These are phyloP conservation scores for Ciconia nigra DNA, from an alignment of 2,797 vertebrate genomes.

Conservation along the genomic window DNA sequence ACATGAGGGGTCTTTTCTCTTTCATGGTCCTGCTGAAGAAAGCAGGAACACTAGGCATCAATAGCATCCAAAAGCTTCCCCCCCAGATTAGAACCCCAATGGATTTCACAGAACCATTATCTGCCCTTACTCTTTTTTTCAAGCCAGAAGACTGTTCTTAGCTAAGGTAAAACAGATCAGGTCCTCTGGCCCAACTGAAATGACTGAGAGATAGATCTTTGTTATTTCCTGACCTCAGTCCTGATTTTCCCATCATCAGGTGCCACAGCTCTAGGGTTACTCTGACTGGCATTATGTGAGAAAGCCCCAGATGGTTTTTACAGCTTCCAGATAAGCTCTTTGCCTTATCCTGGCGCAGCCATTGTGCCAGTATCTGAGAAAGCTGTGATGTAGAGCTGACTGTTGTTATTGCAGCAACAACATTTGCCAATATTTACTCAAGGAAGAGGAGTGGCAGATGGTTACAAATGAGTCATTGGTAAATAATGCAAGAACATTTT, in stretches of 20 bases:
- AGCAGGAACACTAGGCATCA: neutral
- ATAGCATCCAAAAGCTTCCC: neutral
- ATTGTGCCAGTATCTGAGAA: conserved; percentile 6
- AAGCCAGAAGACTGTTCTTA: neutral
- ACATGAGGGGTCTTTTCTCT: neutral
- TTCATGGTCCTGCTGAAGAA: neutral
- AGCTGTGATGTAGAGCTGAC: neutral
- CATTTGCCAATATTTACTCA: conserved; percentile 47
- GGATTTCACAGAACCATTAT: neutral
- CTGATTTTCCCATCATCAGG: neutral
- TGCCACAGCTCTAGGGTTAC: neutral
- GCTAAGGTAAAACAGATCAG: neutral
- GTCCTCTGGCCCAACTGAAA: neutral
- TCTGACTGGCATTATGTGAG: neutral
- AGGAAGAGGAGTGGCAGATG: conserved; percentile 35
- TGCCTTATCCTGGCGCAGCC: neutral
- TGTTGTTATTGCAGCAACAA: conserved; percentile 6
- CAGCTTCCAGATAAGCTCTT: neutral
- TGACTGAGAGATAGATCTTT: neutral
- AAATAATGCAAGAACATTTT: conserved; percentile 25
- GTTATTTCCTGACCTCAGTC: neutral
- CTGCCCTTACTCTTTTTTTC: neutral
- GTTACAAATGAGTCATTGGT: conserved; percentile 17
- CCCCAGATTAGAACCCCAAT: neutral
- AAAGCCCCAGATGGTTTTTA: neutral